These are phyloP conservation scores for Piprites chloris DNA, from an alignment of 2,113 vertebrate genomes.

Conservation along the genomic window DNA sequence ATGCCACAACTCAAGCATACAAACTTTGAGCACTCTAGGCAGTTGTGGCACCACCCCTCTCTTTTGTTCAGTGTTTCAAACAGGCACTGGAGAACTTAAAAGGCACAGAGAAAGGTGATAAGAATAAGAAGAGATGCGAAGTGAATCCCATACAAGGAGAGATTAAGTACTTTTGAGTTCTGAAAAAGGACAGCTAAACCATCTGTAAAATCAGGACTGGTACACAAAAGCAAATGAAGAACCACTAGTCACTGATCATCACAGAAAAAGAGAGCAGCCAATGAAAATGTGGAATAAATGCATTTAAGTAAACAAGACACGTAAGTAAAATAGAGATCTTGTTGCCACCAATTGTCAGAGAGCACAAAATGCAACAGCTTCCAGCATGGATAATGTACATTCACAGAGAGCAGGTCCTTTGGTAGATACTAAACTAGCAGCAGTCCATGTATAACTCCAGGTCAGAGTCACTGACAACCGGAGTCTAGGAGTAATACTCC, in stretches of 20 bases:
- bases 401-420: background rate
- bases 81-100: background rate
- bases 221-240: background rate
- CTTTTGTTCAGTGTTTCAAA: background rate
- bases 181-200: background rate
- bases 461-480: background rate
- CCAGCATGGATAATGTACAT: background rate
- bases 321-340: background rate
- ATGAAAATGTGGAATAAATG: background rate
- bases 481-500: background rate
- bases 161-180: background rate
- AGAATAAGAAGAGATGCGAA: constrained; percentile 6
- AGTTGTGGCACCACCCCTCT: background rate
- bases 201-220: background rate
- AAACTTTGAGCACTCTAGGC: background rate
- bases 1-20: background rate
- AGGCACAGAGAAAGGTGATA: background rate
- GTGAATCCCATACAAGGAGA: background rate
- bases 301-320: background rate
- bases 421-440: background rate
- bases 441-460: background rate
- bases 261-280: background rate
- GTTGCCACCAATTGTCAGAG: background rate
- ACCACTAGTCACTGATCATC: background rate
- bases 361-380: background rate